Percentiles rank a stretch among this genome's conserved stretches.
These are phyloP conservation scores for Rhabdophis nuchalis DNA, from an alignment of 2,797 vertebrate species.

Conservation along the genomic window DNA sequence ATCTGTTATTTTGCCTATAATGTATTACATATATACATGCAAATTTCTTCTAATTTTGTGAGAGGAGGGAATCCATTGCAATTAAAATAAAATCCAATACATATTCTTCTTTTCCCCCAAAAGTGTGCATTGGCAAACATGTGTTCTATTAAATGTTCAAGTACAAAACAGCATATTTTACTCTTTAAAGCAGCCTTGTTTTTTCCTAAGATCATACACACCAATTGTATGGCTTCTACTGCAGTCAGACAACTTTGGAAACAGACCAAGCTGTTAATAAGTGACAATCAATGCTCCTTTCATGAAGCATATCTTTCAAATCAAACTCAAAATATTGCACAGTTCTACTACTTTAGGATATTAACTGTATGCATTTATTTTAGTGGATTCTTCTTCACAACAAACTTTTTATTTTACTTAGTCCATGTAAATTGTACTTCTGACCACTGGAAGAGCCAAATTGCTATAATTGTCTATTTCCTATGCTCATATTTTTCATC, in stretches of 20 bases:
- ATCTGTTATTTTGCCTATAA: neutral
- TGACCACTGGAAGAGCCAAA: neutral
- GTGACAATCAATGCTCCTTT: neutral
- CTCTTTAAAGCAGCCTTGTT: neutral
- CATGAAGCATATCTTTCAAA: neutral
- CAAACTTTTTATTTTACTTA: neutral
- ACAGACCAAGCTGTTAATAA: neutral
- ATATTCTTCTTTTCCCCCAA: neutral
- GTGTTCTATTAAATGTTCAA: neutral
- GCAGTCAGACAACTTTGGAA: neutral
- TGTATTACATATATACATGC: neutral
- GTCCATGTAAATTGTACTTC: neutral
- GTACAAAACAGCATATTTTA: neutral
- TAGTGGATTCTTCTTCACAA: neutral
- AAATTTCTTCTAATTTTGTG: neutral
- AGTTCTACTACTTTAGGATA: neutral
- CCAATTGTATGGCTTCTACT: neutral
- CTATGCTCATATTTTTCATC: neutral
- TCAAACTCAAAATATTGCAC: neutral
- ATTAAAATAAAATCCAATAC: neutral
- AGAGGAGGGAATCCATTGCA: neutral
- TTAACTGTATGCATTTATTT: neutral
- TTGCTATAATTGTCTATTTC: neutral
- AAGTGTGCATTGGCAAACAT: neutral
- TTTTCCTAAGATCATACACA: neutral